Percentiles rank a stretch among this genome's conserved stretches.
Conservation (phyloP, 2,113 vertebrate genomes). For the Neotoma lepida region DNA sequence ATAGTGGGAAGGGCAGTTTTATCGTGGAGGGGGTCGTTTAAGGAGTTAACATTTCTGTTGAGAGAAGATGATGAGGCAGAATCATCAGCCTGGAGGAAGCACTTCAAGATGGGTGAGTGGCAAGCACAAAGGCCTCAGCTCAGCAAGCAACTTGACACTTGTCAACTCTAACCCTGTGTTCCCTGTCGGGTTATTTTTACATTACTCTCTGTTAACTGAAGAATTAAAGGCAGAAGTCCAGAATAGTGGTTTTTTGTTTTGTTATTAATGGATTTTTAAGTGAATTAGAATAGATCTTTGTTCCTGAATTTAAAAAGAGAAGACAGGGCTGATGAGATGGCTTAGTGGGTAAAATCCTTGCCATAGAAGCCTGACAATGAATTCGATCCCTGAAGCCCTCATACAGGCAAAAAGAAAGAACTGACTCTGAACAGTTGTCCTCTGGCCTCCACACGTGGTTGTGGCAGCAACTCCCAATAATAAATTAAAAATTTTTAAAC, state of each 20-base stretch:
- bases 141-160: not conserved
- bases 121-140: not conserved
- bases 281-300: conserved; percentile 34
- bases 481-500: not conserved
- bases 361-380: not conserved
- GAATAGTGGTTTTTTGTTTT: not conserved
- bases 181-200: conserved; percentile 5
- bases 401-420: not conserved
- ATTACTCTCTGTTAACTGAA: conserved; percentile 18
- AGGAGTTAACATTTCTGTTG: not conserved
- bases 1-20: not conserved
- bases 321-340: not conserved
- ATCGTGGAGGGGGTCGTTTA: not conserved
- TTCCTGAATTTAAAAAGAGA: conserved; percentile 43
- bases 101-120: not conserved
- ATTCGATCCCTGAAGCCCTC: not conserved
- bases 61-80: not conserved
- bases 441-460: not conserved
- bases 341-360: no score
- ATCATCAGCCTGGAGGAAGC: not conserved
- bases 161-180: not conserved
- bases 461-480: not conserved
- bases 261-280: conserved; percentile 46
- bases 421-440: not conserved
- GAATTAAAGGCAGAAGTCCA: conserved; percentile 26